Base-by-base conservation (phyloP, 2,113 vertebrate species). In the Antigone vipio region DNA sequence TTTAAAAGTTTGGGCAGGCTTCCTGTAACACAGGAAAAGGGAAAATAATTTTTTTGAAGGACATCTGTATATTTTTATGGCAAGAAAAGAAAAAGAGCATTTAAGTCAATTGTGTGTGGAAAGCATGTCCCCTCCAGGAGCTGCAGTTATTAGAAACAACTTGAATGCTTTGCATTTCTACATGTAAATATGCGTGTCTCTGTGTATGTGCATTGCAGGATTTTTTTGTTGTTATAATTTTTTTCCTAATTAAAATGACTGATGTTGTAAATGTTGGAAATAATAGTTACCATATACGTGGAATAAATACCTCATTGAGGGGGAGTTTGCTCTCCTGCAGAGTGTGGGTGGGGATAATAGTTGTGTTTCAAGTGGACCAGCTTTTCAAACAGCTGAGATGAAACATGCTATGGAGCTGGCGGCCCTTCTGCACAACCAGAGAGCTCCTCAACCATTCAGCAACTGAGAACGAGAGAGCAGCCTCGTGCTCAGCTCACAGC, bases 11-110 rank as follows among this genome's bases (percentile, higher is more conserved):
- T 96, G 96, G 97, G 96, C 85, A 96, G 96, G 75, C 95, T 98
- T 98, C 93, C 97, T 97, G 95, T 97, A 98, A 97, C 92, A 94
- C 93, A 86, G 92, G 97, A 97, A 97, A 97, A 97, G 66, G 89
- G 77, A 97, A 90, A 88, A 91, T 86, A 83, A 87, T 78, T 95
- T 95, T 87, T 96, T 85, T 66, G 83, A 97, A 71, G 69, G 73
- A 96, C 95, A 97, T 97, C 94, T 98, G 89, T 97, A 95, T 94
- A 56, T 96, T 97, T 97, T 98, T 94, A 94, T 93, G 93, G 50
- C 85, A 60, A 71, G 89, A 68, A 79, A 67, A 75, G 44, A 81
- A 63, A 82, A 91, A 93, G 88, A 89, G 42, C 52, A 42, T 96
- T 92, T 92, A 88, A 96, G 92, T 90, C 60, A 84, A 32, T 97